Evolutionary conservation across 2,888 invertebrate genomes (phyloP).

Genomic region (Fragum fragum): DNA sequence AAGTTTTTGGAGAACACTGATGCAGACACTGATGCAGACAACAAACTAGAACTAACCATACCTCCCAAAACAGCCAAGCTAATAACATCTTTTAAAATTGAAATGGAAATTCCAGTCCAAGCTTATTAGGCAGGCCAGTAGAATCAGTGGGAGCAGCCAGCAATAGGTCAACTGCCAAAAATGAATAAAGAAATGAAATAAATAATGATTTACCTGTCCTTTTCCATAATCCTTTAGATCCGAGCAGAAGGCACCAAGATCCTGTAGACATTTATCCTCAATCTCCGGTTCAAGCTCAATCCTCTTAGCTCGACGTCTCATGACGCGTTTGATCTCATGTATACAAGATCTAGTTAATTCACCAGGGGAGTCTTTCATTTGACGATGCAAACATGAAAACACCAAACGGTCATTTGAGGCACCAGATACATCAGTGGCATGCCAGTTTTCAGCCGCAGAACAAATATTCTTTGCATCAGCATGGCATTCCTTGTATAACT

Average conservation of each 20-base stretch:
- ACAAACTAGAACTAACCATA: too few relatives aligned
- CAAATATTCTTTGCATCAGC: constrained; percentile 95
- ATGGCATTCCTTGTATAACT: constrained; percentile 94
- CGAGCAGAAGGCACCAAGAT: constrained; percentile 94
- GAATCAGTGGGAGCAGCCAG: too few relatives aligned
- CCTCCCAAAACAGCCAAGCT: too few relatives aligned
- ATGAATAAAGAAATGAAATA: too few relatives aligned
- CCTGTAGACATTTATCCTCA: constrained; percentile 95
- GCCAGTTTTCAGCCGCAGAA: constrained; percentile 93
- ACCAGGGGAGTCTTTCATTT: constrained; percentile 71
- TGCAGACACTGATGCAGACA: too few relatives aligned
- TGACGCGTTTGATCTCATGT: constrained; percentile 94
- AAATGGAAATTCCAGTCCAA: too few relatives aligned
- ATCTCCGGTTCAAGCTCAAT: constrained; percentile 98
- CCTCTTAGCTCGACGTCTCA: constrained; percentile 96
- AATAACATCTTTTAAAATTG: too few relatives aligned
- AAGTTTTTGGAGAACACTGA: too few relatives aligned
- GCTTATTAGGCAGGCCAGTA: too few relatives aligned
- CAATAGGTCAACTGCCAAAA: too few relatives aligned
- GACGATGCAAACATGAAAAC: constrained; percentile 95
- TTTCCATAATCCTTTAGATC: constrained; percentile 90
- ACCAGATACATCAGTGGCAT: constrained; percentile 89
- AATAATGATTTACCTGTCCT: constrained; percentile 89
- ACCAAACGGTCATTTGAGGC: constrained; percentile 94
- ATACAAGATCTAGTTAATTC: constrained; percentile 86